Conservation (phyloP, 2,888 invertebrate genomes). For the Trichogramma dendrolimi region DNA sequence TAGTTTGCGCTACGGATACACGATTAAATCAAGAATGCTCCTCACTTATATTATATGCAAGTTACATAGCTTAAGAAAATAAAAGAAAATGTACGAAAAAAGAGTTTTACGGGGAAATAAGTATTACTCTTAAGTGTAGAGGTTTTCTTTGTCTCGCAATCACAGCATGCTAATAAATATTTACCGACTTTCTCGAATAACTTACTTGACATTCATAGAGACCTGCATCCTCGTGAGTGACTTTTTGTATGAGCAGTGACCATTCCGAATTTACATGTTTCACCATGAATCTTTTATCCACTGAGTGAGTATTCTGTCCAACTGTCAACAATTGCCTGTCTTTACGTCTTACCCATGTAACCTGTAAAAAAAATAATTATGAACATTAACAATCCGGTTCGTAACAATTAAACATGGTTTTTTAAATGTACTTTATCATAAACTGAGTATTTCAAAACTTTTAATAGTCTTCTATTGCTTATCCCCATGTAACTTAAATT, state of each 20-base stretch:
- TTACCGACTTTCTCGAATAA: neutral
- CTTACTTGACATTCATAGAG: conserved; percentile 49
- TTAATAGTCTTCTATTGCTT: neutral
- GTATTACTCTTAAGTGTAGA: too few relatives aligned
- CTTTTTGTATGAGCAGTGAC: conserved; percentile 46
- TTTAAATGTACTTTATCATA: neutral
- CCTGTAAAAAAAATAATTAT: conserved; percentile 33
- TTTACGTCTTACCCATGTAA: conserved; percentile 48
- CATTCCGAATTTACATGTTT: conserved; percentile 47
- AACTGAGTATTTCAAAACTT: neutral
- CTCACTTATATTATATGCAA: neutral
- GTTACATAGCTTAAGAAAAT: too few relatives aligned
- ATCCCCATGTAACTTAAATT: neutral
- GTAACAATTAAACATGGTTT: neutral
- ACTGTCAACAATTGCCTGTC: conserved; percentile 49
- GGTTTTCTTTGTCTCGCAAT: too few relatives aligned
- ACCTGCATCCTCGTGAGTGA: conserved; percentile 44
- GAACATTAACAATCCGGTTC: neutral
- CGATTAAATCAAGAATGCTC: neutral
- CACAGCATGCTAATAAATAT: too few relatives aligned
- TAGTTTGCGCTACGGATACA: neutral
- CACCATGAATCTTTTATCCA: conserved; percentile 48
- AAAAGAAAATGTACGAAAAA: too few relatives aligned
- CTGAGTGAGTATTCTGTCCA: conserved; percentile 47
- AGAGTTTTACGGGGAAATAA: too few relatives aligned